A percentile compares a stretch with the other conserved stretches of the same genome.
phyloP scores from a whole-genome alignment of 2,888 invertebrate genomes.

The Trichogramma evanescens region DNA sequence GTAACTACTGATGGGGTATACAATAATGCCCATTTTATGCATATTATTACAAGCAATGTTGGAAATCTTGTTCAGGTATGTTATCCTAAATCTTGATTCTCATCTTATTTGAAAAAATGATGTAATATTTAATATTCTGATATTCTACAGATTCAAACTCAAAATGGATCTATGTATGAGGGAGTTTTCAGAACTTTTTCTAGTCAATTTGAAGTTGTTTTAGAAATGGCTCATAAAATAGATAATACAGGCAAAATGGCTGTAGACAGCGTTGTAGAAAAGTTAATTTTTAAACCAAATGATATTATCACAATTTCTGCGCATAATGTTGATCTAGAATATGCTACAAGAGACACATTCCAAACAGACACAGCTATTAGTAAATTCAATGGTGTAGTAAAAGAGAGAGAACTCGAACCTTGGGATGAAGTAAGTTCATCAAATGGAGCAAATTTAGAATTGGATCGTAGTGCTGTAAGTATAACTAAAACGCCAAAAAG shows the following conservation, averaged over 20 bases:
- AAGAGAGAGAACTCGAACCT: constrained; percentile 77
- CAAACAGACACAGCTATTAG: constrained; percentile 86
- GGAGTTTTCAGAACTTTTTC: constrained; percentile 88
- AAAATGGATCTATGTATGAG: constrained; percentile 79
- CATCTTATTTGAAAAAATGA: background rate
- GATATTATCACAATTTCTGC: constrained; percentile 80
- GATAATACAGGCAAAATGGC: constrained; percentile 61
- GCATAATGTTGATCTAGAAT: constrained; percentile 80
- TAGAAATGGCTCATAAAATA: constrained; percentile 81
- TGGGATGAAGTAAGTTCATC: constrained; percentile 63
- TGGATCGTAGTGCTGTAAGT: constrained; percentile 61
- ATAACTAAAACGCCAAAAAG: background rate
- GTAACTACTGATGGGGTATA: constrained; percentile 79
- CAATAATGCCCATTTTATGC: constrained; percentile 84
- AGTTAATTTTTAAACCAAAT: constrained; percentile 74
- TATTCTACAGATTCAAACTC: constrained; percentile 59
- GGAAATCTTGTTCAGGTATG: constrained; percentile 68
- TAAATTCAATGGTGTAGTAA: constrained; percentile 70
- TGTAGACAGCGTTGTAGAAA: constrained; percentile 67
- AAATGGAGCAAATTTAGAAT: constrained; percentile 62
- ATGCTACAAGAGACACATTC: constrained; percentile 80
- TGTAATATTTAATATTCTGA: background rate
- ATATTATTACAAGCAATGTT: constrained; percentile 77
- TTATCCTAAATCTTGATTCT: background rate
- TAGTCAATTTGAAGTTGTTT: constrained; percentile 77